Base-by-base conservation (phyloP, 2,888 invertebrate species). In the Drosophila greeni region DNA sequence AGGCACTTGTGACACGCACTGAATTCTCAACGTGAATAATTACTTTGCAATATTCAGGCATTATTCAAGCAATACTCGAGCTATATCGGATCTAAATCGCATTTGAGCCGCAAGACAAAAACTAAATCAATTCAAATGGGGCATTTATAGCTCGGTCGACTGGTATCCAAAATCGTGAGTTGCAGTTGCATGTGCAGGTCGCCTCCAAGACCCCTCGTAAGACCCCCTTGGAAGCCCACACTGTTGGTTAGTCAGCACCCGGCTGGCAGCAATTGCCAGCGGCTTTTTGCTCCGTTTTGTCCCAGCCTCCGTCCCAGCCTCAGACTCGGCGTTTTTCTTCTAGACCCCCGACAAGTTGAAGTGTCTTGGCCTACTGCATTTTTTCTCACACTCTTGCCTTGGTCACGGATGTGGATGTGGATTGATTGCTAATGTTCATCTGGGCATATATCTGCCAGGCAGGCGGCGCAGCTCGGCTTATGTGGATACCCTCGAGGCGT, bases 341-440 rank as follows among this genome's bases (percentile, higher is more conserved):
- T 62, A 62, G 53, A 62, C 43, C 65, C 65, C 65, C 56, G 66
- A 55, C 66, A 65, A 65, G 56, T 56, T 66, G 34, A 48, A 67
- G 68, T 52, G 61, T 53, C 62, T 66, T 66, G 69, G 66, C 69
- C 69, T 66, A 52, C 51, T 65, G 64, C 48, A 65, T 66, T 59
- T 66, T 67, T 67, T 67, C 66, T 67, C 66, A 67, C 66, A 67
- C 66, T 67, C 69, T 53, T 60, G 48, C 53, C 61, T 42, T 61
- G 66, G 66, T 67, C 66, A 67, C 69, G 75, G 72, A 70, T 71
- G 72, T 61, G 73, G 69, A 60, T 59, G 74, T 75, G 75, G 74
- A 83, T 81, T 79, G 78, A 81, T 78, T 78, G 84, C 76, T 74
- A 75, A 77, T 78, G 78, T 71, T 68, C 74, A 81, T 78, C 79